Base-by-base conservation (phyloP, 1,140 invertebrate species). In the Schlechtendalia chinensis region DNA sequence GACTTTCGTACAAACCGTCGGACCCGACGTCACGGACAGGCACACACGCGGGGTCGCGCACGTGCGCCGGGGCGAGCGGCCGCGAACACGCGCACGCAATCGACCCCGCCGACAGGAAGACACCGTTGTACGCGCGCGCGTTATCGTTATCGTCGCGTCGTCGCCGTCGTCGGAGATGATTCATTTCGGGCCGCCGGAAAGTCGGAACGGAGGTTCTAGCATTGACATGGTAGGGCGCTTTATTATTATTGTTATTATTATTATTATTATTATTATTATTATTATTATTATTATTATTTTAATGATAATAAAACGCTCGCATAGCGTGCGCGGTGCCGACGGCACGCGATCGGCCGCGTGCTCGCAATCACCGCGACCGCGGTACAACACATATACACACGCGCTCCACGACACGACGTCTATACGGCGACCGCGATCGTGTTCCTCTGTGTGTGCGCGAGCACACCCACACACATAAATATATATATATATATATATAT, bases 261-360 rank as follows among this genome's bases (percentile, higher is more conserved):
- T 39, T 8, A 8, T 39, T 8, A 8, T 39, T 8, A 8, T 39
- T 8, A 39, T 69, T 22, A 39, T 22, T 22, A 50, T 69, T 50
- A 50, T 39, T 50, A 69, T 50, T 69, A 69, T 69, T 69, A 69
- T 67, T 67, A 67, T 24, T 69, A 67, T 65, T 45, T 39, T 39
- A 39, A 39, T 65, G 6, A 63, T 65, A n/a, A 65, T 67, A 47
- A 47, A 69, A 69, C 65, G 65, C 39, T n/a, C 39, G 65, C 45
- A 47, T 69, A 47, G 65, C 65, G 65, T 69, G 65, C 39, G 19
- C 14, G 11, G 39, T 22, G 45, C 22, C 10, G n/a, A 8, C 65
- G 39, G 14, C 65, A 69, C 65, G 65, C 65, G 65, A 69, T 69
- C 65, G 65, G 65, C 1, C 65, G 65, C 65, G 65, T 22, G 65